Percentiles rank a stretch among this genome's conserved stretches.
Conservation (phyloP, 2,888 invertebrate species). For the Drosophila barbarae region DNA sequence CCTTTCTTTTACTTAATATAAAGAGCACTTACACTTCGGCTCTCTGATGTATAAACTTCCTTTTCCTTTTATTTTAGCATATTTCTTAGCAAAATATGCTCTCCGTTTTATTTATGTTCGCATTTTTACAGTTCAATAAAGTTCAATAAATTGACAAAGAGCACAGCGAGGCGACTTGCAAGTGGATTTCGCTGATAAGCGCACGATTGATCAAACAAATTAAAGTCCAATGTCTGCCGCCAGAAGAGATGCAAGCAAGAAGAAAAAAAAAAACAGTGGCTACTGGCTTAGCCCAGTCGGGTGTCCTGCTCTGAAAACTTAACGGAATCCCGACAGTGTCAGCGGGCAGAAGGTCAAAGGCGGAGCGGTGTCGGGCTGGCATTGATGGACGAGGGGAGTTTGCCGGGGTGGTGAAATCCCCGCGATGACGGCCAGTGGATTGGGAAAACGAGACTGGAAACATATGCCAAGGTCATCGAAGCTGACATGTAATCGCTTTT, state of each 20-base stretch:
- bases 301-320: not conserved
- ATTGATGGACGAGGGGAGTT: conserved; percentile 23
- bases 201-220: conserved; percentile 49
- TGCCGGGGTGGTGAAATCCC: not conserved
- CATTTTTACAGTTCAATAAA: conserved; percentile 66
- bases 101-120: conserved; percentile 38
- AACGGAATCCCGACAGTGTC: conserved; percentile 30
- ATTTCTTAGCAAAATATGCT: conserved; percentile 9
- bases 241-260: conserved; percentile 23
- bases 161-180: conserved; percentile 45
- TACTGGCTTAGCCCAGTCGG: conserved; percentile 8
- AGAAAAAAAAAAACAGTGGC: not conserved
- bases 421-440: conserved; percentile 8
- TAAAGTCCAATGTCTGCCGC: conserved; percentile 46
- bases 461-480: conserved; percentile 33
- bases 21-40: not conserved
- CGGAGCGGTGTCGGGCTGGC: conserved; percentile 12
- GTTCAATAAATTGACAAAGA: conserved; percentile 59
- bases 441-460: conserved; percentile 11
- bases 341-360: conserved; percentile 30
- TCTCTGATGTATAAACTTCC: not conserved
- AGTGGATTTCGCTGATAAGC: conserved; percentile 38
- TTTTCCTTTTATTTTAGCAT: conserved; percentile 19
- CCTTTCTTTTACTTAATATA: fast-evolving
- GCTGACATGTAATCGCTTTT: conserved; percentile 11